Conservation (phyloP, 1,140 invertebrate species). For the Sycophaga agraensis region DNA sequence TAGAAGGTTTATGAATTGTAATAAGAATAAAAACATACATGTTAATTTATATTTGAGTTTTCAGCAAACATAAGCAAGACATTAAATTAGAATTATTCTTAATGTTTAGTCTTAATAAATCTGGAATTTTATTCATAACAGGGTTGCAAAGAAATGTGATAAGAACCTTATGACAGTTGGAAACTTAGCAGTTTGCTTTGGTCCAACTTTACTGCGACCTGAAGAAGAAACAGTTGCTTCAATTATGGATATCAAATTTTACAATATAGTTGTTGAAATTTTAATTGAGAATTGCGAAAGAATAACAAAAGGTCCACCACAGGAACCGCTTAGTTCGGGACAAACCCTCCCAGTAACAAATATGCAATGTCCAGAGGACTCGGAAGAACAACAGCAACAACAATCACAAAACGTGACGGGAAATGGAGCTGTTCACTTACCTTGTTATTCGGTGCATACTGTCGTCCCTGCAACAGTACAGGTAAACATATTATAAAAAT, state of each 20-base stretch:
- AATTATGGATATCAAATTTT: slow-evolving; percentile 98
- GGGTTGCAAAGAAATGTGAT: slow-evolving; percentile 80
- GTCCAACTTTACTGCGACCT: slow-evolving; percentile 91
- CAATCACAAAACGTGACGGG: slow-evolving; percentile 43
- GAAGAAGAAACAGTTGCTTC: slow-evolving; percentile 96
- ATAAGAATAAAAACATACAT: no score
- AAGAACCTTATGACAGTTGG: slow-evolving; percentile 97
- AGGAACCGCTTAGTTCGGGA: slow-evolving; percentile 29
- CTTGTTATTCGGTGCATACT: slow-evolving; percentile 42
- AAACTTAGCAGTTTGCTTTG: slow-evolving; percentile 97
- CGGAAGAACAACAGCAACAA: slow-evolving; percentile 17
- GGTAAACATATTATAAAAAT: neutral
- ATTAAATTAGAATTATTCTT: no score
- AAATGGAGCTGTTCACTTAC: slow-evolving; percentile 41
- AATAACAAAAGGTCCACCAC: slow-evolving; percentile 66
- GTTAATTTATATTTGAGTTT: no score
- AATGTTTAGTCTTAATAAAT: no score
- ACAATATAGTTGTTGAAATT: slow-evolving; percentile 96
- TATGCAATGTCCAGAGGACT: slow-evolving; percentile 33
- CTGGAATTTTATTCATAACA: slow-evolving; percentile 48
- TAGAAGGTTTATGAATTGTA: no score
- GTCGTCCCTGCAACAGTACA: slow-evolving; percentile 37
- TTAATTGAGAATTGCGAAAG: slow-evolving; percentile 89
- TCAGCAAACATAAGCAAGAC: no score
- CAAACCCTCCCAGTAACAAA: slow-evolving; percentile 11